Percentiles rank a stretch among this genome's conserved stretches.
Evolutionary conservation across 1,140 invertebrate genomes (phyloP).

Genomic region (Calosoma granatense): DNA sequence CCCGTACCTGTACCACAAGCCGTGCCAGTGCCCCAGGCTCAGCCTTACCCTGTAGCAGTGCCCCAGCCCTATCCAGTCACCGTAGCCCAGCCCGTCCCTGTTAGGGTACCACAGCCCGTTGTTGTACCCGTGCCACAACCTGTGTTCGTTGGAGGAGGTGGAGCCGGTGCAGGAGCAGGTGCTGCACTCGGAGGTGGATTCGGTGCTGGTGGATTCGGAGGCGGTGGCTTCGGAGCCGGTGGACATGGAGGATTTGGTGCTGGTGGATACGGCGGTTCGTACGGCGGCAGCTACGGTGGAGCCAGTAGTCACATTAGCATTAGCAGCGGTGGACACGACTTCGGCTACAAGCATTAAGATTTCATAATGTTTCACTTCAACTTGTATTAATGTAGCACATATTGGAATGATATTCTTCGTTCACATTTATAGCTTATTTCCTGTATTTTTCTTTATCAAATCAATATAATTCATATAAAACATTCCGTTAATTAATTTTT

Average conservation of each 20-base stretch:
- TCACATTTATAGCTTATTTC: too few species aligned
- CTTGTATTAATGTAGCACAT: too few species aligned
- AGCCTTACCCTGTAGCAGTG: constrained; percentile 24
- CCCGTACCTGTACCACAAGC: constrained; percentile 23
- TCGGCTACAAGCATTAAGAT: background rate
- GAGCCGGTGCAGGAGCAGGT: constrained; percentile 16
- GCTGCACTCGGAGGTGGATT: constrained; percentile 15
- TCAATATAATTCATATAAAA: too few species aligned
- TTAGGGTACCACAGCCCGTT: constrained; percentile 26
- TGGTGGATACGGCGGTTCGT: constrained; percentile 13
- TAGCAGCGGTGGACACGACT: background rate
- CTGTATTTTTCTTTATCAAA: too few species aligned
- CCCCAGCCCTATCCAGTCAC: constrained; percentile 28
- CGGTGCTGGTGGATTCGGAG: constrained; percentile 19
- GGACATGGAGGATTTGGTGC: constrained; percentile 13
- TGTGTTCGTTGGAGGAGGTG: constrained; percentile 31
- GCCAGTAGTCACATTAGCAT: background rate
- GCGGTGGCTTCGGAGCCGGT: constrained; percentile 14
- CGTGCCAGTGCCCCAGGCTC: constrained; percentile 24
- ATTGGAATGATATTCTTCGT: too few species aligned
- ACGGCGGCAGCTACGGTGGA: background rate
- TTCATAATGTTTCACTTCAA: too few species aligned
- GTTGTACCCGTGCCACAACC: constrained; percentile 45
- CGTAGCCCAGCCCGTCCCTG: constrained; percentile 23
- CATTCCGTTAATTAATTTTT: too few species aligned